Evolutionary conservation across 2,113 vertebrate species (phyloP).

Genomic region (Sarotherodon lohbergeri): DNA sequence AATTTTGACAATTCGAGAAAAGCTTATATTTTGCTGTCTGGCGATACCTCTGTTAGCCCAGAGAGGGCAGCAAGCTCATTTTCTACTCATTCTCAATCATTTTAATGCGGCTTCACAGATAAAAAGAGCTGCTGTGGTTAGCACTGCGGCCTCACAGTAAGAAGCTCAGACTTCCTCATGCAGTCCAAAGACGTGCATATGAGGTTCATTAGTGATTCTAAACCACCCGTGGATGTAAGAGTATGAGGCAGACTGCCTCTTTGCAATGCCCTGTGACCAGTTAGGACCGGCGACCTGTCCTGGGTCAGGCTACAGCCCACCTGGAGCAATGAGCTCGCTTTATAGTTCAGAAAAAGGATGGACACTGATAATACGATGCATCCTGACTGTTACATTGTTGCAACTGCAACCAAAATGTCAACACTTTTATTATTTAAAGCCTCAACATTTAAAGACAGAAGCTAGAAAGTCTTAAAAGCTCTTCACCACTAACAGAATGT

Average conservation of each 20-base stretch:
- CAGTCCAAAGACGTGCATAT: background rate
- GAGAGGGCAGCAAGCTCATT: background rate
- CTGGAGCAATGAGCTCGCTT: background rate
- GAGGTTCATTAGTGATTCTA: background rate
- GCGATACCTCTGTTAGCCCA: background rate
- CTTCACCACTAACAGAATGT: fast-evolving
- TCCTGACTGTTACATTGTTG: background rate
- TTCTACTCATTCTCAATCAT: background rate
- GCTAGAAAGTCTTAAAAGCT: background rate
- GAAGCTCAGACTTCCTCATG: background rate
- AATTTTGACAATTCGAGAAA: background rate
- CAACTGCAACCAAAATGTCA: background rate
- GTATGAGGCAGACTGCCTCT: background rate
- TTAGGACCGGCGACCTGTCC: fast-evolving
- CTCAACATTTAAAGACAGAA: background rate
- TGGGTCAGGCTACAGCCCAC: background rate
- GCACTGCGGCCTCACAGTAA: background rate
- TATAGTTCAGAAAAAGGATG: background rate
- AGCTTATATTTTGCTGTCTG: background rate
- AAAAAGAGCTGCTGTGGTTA: background rate
- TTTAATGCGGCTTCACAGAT: background rate
- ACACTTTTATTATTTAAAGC: background rate
- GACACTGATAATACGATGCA: background rate
- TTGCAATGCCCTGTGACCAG: background rate
- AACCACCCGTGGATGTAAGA: background rate